Conservation (phyloP, 37 sponge, comb jelly and placozoan species). For the Bolinopsis microptera region DNA sequence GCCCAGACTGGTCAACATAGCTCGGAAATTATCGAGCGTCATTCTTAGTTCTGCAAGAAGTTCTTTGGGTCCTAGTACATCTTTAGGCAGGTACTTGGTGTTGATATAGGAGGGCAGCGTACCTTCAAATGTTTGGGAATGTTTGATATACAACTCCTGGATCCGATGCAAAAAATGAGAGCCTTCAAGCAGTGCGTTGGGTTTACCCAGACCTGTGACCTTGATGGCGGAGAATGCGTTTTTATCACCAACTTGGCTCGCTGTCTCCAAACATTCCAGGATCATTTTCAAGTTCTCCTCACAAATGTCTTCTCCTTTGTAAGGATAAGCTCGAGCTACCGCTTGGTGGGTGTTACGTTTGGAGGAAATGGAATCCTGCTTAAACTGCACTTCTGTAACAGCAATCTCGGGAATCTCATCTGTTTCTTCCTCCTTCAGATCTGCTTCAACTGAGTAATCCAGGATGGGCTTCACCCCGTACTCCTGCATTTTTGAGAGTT, state of each 20-base stretch:
- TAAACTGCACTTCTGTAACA: neutral
- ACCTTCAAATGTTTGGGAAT: neutral
- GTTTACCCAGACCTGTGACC: slow-evolving; percentile 79
- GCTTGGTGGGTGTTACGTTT: slow-evolving; percentile 1
- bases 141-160: neutral
- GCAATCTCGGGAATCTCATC: slow-evolving; percentile 51
- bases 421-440: slow-evolving; percentile 66
- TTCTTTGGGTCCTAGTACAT: neutral
- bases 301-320: slow-evolving; percentile 76
- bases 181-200: slow-evolving; percentile 51
- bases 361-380: slow-evolving; percentile 55
- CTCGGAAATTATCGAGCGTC: neutral
- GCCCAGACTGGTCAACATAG: neutral
- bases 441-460: slow-evolving; percentile 89
- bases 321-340: slow-evolving; percentile 81
- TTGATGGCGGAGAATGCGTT: slow-evolving; percentile 82
- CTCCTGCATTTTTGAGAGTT: slow-evolving; percentile 56
- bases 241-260: slow-evolving; percentile 66
- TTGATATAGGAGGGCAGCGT: neutral
- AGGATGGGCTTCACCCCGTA: slow-evolving; percentile 79
- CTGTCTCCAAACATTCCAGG: slow-evolving; percentile 74
- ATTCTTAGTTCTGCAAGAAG: neutral
- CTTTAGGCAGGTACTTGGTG: neutral
- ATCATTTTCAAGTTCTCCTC: slow-evolving; percentile 81
- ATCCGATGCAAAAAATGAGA: slow-evolving; percentile 12